Percentiles rank a stretch among this genome's conserved stretches.
phyloP scores from a whole-genome alignment of 2,797 vertebrate species.

The Semotilus atromaculatus region DNA sequence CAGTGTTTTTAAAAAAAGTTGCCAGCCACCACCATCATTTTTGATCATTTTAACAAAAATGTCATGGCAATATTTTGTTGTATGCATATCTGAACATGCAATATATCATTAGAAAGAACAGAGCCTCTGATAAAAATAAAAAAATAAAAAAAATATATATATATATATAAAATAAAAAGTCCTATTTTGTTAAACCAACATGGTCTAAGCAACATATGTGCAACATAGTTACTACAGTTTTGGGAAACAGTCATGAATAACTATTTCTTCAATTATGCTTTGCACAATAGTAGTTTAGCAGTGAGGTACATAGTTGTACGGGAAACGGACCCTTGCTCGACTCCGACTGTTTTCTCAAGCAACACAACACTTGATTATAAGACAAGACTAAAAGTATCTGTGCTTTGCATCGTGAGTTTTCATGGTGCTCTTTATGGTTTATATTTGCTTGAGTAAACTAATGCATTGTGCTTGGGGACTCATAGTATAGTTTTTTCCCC shows the following conservation, averaged over 20 bases:
- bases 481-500: not conserved
- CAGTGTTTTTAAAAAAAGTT: not conserved
- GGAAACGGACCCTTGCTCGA: not conserved
- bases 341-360: no score
- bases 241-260: not conserved
- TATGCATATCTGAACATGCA: no score
- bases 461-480: not conserved
- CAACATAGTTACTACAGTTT: not conserved
- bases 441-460: not conserved
- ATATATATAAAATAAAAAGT: no score
- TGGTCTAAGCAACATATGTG: not conserved
- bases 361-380: not conserved
- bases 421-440: not conserved
- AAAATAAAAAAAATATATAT: no score
- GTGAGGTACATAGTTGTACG: not conserved
- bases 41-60: no score
- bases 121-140: no score
- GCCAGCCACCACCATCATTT: not conserved
- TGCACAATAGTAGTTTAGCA: not conserved
- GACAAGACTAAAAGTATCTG: not conserved
- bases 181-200: not conserved
- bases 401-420: not conserved
- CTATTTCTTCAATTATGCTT: not conserved
- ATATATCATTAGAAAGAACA: no score
- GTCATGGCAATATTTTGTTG: no score